A percentile compares a stretch with the other conserved stretches of the same genome.
Evolutionary conservation across 1,140 invertebrate species (phyloP).

Genomic region (Drosophila sp.): DNA sequence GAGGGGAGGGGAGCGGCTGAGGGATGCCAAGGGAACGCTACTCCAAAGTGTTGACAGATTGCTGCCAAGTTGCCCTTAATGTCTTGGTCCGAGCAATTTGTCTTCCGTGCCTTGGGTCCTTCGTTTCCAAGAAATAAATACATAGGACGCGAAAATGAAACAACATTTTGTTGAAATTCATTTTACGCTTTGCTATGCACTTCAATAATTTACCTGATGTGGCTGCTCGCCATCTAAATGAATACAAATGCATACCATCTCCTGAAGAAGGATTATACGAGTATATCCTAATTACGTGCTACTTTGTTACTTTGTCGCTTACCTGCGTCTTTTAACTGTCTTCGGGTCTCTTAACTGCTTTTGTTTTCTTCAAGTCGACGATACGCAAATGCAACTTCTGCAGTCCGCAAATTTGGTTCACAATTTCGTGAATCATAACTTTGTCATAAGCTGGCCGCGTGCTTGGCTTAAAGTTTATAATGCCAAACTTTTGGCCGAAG

Average conservation of each 20-base stretch:
- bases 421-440: slow-evolving; percentile 16
- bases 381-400: slow-evolving; percentile 25
- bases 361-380: not conserved
- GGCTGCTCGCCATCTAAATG: not conserved
- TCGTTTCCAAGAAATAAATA: not conserved
- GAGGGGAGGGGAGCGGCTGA: not conserved
- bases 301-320: too few species aligned
- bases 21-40: not conserved
- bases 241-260: not conserved
- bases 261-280: not conserved
- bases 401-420: not conserved
- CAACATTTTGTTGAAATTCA: slow-evolving; percentile 18
- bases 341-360: not conserved
- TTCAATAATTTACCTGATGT: slow-evolving; percentile 15
- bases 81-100: slow-evolving; percentile 59
- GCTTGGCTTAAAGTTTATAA: slow-evolving; percentile 13
- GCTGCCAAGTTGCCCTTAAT: slow-evolving; percentile 76
- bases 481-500: slow-evolving; percentile 6
- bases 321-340: too few species aligned
- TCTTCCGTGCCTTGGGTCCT: slow-evolving; percentile 19
- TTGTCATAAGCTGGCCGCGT: slow-evolving; percentile 19
- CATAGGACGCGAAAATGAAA: not conserved
- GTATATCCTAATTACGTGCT: not conserved
- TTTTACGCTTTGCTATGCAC: slow-evolving; percentile 30
- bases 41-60: slow-evolving; percentile 75